These are phyloP conservation scores for Synanthedon formicaeformis DNA, from an alignment of 2,888 invertebrate genomes.

Conservation along the genomic window DNA sequence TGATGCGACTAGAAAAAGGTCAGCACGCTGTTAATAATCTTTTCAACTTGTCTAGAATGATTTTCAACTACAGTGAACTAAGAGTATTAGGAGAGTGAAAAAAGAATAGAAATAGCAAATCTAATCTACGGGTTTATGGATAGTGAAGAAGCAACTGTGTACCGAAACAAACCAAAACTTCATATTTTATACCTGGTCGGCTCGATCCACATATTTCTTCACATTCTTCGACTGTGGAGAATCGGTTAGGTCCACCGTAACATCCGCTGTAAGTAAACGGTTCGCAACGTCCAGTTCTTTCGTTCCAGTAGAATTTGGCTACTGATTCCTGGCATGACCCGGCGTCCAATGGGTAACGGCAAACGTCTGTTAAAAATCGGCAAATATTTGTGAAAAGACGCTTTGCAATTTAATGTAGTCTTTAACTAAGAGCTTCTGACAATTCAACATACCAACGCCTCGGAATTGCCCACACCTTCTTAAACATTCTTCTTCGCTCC, in stretches of 20 bases:
- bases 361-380: conserved; percentile 72
- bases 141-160: not conserved
- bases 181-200: conserved; percentile 33
- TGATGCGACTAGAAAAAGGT: too few species aligned
- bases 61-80: too few species aligned
- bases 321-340: conserved; percentile 79
- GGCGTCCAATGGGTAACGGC: conserved; percentile 73
- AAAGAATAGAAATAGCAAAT: not conserved
- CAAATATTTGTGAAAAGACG: too few species aligned
- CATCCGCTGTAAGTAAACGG: conserved; percentile 86
- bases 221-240: conserved; percentile 80
- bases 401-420: too few species aligned
- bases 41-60: too few species aligned
- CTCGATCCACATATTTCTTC: conserved; percentile 72
- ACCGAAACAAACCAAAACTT: not conserved
- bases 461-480: conserved; percentile 80
- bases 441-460: conserved; percentile 70
- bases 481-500: conserved; percentile 81
- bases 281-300: conserved; percentile 70
- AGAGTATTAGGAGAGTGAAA: not conserved
- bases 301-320: conserved; percentile 79
- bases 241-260: conserved; percentile 86
- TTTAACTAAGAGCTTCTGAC: not conserved
- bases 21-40: too few species aligned
- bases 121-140: not conserved